phyloP scores from a whole-genome alignment of 2,113 vertebrate genomes.

The Delphinus delphis region DNA sequence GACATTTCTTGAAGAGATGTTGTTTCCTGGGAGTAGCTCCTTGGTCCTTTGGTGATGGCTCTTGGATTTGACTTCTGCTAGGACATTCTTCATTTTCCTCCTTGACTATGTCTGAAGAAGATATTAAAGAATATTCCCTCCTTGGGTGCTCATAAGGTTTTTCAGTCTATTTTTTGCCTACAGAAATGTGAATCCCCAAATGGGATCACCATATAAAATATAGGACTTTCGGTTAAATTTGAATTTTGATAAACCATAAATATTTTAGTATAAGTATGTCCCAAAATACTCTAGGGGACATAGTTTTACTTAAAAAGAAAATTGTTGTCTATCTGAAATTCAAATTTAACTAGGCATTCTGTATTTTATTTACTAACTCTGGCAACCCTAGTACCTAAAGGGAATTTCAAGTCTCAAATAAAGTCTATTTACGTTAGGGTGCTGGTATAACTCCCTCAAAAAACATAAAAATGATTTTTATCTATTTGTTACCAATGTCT shows the following conservation, averaged over 20 bases:
- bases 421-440: background rate
- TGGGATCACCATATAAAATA: background rate
- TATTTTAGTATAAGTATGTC: background rate
- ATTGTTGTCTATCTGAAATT: background rate
- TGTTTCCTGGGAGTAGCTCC: background rate
- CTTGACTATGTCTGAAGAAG: background rate
- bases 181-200: background rate
- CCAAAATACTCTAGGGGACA: background rate
- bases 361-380: background rate
- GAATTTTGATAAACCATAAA: background rate
- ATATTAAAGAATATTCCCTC: background rate
- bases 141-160: background rate
- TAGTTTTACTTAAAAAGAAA: background rate
- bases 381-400: background rate
- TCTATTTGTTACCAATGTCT: background rate
- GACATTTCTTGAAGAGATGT: background rate
- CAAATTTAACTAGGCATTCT: background rate
- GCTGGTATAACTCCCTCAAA: background rate
- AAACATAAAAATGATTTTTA: background rate
- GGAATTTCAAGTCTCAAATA: background rate
- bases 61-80: background rate
- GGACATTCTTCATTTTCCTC: background rate
- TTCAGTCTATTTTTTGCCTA: background rate
- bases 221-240: background rate
- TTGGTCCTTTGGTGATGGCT: background rate